phyloP scores from a whole-genome alignment of 2,113 vertebrate species.

The human (Homo sapiens) region DNA sequence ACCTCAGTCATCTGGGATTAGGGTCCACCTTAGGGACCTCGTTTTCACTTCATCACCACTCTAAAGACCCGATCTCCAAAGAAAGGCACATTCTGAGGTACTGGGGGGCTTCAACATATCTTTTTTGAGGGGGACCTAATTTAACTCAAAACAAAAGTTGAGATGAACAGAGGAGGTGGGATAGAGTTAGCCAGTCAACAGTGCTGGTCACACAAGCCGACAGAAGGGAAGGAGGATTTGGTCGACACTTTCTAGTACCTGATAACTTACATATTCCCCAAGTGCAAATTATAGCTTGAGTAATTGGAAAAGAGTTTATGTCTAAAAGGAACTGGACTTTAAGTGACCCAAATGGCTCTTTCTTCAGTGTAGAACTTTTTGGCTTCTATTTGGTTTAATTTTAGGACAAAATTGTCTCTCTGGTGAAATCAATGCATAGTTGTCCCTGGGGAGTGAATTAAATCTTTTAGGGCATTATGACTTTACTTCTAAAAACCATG shows the following conservation, averaged over 20 bases:
- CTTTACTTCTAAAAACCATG: not conserved
- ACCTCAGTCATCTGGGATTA: not conserved
- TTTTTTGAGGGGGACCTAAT: not conserved
- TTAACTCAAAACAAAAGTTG: not conserved
- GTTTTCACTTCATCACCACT: not conserved
- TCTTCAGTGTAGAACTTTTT: not conserved
- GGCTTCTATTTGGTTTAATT: slow-evolving; percentile 28
- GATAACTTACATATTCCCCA: not conserved
- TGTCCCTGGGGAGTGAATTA: slow-evolving; percentile 41
- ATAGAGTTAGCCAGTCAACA: not conserved
- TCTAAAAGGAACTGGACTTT: not conserved
- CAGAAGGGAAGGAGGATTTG: not conserved
- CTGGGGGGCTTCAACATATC: not conserved
- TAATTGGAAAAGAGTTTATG: slow-evolving; percentile 10
- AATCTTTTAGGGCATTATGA: slow-evolving; percentile 19
- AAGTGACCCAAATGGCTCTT: not conserved
- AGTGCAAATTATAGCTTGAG: not conserved
- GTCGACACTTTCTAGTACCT: not conserved
- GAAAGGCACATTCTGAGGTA: not conserved
- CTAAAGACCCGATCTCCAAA: not conserved
- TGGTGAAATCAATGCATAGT: slow-evolving; percentile 25
- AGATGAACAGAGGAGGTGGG: not conserved
- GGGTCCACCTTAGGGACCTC: not conserved
- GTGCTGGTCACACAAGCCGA: rapidly evolving
- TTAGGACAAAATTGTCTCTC: slow-evolving; percentile 35